Conservation (phyloP, 2,888 invertebrate species). For the Alitta virens region DNA sequence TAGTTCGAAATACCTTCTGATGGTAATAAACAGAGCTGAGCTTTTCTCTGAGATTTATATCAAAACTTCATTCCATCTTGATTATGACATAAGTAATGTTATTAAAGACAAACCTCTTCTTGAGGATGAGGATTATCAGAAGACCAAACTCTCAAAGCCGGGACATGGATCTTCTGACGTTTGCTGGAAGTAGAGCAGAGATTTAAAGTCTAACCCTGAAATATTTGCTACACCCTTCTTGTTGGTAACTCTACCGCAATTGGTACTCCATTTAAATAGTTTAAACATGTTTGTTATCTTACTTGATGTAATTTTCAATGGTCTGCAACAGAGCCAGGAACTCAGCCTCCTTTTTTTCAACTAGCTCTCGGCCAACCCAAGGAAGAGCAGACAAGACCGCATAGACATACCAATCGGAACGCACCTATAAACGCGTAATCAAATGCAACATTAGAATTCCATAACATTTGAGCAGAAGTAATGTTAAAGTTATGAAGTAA, state of each 20-base stretch:
- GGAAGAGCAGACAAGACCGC: slow-evolving; percentile 89
- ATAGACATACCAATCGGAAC: slow-evolving; percentile 66
- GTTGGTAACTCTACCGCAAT: neutral
- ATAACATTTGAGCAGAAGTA: too few species aligned
- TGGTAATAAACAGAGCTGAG: too few species aligned
- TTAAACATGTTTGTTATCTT: slow-evolving; percentile 5
- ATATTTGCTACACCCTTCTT: neutral
- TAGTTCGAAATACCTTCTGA: too few species aligned
- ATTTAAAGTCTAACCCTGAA: neutral
- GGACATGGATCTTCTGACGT: slow-evolving; percentile 88
- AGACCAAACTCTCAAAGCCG: slow-evolving; percentile 90
- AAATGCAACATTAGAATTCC: too few species aligned
- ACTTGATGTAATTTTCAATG: slow-evolving; percentile 82
- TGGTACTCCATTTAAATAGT: neutral
- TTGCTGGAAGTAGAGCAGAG: slow-evolving; percentile 55
- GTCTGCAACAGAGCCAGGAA: slow-evolving; percentile 84
- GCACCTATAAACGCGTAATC: slow-evolving; percentile 60
- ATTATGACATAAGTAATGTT: too few species aligned
- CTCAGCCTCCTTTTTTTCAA: slow-evolving; percentile 93
- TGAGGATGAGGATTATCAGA: slow-evolving; percentile 93
- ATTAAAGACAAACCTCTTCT: slow-evolving; percentile 69
- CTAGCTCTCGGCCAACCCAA: slow-evolving; percentile 91
- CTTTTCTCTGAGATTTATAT: too few species aligned
- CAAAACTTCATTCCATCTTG: too few species aligned
- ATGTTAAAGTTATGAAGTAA: too few species aligned